Conservation (phyloP, 2,113 vertebrate genomes). For the Oostethus manadensis region DNA sequence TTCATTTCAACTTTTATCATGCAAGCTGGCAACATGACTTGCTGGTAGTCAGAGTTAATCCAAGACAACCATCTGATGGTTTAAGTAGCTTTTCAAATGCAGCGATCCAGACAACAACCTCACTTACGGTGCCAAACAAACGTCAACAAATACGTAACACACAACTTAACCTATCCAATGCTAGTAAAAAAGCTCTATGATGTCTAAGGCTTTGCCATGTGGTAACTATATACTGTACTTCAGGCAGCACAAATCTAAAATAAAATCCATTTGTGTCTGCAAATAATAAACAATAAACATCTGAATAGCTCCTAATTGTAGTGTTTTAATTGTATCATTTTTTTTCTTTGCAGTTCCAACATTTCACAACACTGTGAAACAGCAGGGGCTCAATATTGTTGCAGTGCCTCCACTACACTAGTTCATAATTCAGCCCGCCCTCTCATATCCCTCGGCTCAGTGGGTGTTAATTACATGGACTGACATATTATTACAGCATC, state of each 20-base stretch:
- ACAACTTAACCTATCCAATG: too few relatives aligned
- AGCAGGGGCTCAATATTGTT: constrained; percentile 2
- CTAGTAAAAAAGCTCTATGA: too few relatives aligned
- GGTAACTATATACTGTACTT: neutral
- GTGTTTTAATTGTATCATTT: too few relatives aligned
- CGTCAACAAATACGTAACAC: too few relatives aligned
- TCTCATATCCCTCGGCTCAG: constrained; percentile 39
- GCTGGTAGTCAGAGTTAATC: too few relatives aligned
- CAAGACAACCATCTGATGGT: too few relatives aligned
- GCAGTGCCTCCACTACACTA: constrained; percentile 18
- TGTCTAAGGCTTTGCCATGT: neutral
- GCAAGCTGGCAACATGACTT: too few relatives aligned
- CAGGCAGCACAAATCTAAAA: neutral
- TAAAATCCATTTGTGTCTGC: neutral
- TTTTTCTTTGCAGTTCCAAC: neutral
- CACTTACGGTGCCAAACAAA: too few relatives aligned
- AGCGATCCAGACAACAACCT: too few relatives aligned
- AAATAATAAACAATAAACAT: neutral
- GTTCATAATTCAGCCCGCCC: constrained; percentile 34
- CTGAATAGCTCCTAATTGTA: neutral
- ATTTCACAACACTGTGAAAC: constrained; percentile 8
- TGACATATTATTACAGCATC: constrained; percentile 60
- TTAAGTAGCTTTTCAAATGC: too few relatives aligned
- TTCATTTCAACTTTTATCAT: too few relatives aligned
- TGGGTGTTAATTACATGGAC: constrained; percentile 55